Base-by-base conservation (phyloP, 2,113 vertebrate species). In the Tachuris rubrigastra region DNA sequence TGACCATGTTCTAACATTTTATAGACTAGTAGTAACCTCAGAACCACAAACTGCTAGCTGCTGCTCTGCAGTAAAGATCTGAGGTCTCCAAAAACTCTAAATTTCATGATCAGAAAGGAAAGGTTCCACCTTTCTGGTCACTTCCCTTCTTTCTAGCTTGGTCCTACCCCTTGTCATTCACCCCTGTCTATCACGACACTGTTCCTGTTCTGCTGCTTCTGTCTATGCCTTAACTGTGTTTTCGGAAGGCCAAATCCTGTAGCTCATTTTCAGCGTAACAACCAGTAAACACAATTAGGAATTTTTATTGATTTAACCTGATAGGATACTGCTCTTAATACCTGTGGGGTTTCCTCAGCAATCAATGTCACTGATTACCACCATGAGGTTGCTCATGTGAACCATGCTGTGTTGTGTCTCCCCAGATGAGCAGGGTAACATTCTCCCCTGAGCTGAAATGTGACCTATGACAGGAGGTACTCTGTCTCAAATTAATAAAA, bases 101-200 rank as follows among this genome's bases (percentile, higher is more conserved):
- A 53, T 69, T 49, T 89, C 46, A 53, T 41, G 8, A 55, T 30
- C 13, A 63, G 42, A 63, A 80, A 84, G 77, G 37, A 72, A 88
- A 88, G 5, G 4, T 56, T 58, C 28, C 10, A 47, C 17, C 7
- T 79, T 73, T 76, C 17, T 33, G 30, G 30, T 58, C 25, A 62
- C 28, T 28, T 67, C 73, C n/a, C 28, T 52, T 88, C 39, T 53
- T 50, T 87, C 63, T 46, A 49, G 39, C 8, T 74, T 60, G 49
- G 44, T 56, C 72, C 31, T 39, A 15, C 13, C 31, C 25, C 27
- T 55, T 21, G 10, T 19, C 56, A 77, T 33, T 49, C 53, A 66
- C 52, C 10, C 22, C 1, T 24, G 4, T 19, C 28, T 67, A 5
- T 46, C 1, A 0, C 24, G 52, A 17, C 23, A 35, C 15, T 0